Percentiles rank a stretch among this genome's conserved stretches.
These are phyloP conservation scores for Morone saxatilis DNA, from an alignment of 2,113 vertebrate genomes.

Conservation along the genomic window DNA sequence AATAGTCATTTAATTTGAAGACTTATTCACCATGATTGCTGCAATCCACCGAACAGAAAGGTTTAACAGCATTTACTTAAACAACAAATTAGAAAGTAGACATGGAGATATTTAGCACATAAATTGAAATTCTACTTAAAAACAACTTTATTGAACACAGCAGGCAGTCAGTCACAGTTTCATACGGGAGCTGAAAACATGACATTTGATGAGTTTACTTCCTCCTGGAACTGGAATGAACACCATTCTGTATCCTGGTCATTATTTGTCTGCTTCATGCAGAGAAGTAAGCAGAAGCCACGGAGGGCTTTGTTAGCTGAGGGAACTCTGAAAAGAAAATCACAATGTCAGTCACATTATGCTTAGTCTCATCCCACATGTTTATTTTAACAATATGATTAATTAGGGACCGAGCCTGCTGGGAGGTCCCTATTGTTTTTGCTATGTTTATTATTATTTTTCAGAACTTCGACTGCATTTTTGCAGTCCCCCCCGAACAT, in stretches of 20 bases:
- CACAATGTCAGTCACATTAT: neutral
- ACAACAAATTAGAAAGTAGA: neutral
- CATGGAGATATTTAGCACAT: neutral
- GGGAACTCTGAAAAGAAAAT: slow-evolving; percentile 81
- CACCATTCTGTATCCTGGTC: neutral
- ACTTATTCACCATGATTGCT: slow-evolving; percentile 7
- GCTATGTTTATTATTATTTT: too few relatives aligned
- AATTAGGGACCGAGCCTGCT: too few relatives aligned
- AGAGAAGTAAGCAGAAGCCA: slow-evolving; percentile 90
- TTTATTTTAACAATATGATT: too few relatives aligned
- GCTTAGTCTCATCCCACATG: neutral
- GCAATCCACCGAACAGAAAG: neutral
- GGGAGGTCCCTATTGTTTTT: too few relatives aligned
- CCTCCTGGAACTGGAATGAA: neutral
- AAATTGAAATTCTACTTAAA: neutral
- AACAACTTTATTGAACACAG: neutral
- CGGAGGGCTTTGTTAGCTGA: slow-evolving; percentile 69
- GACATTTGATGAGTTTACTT: neutral
- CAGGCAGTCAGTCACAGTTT: neutral
- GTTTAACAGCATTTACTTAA: neutral
- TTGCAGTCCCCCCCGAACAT: too few relatives aligned
- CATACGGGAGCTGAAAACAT: neutral
- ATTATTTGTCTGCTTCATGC: slow-evolving; percentile 65
- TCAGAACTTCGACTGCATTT: too few relatives aligned
- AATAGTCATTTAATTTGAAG: neutral